These are phyloP conservation scores for Sturmia bella DNA, from an alignment of 2,888 invertebrate species.

Conservation along the genomic window DNA sequence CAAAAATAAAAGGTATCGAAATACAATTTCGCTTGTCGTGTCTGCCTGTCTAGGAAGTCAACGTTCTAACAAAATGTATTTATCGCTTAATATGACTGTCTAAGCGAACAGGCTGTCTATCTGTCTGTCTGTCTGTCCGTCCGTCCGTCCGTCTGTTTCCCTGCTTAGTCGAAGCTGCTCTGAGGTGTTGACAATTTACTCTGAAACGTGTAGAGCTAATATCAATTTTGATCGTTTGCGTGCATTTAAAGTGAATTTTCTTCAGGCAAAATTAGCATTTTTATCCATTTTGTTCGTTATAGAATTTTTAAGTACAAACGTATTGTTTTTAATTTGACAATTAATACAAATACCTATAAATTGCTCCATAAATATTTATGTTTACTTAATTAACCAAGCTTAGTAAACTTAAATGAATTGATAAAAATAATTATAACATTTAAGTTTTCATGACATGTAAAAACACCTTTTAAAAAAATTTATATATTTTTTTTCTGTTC, in stretches of 20 bases:
- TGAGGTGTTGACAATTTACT: slow-evolving; percentile 31
- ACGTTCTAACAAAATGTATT: slow-evolving; percentile 15
- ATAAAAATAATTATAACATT: slow-evolving; percentile 34
- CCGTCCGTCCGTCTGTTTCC: neutral
- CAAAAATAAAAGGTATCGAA: neutral
- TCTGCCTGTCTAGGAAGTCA: slow-evolving; percentile 42
- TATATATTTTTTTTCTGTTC: neutral
- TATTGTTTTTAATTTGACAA: slow-evolving; percentile 14
- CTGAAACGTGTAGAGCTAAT: neutral
- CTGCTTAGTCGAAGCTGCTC: neutral
- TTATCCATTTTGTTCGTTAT: neutral
- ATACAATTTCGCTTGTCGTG: neutral
- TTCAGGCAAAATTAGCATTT: neutral
- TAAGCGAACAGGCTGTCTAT: no score
- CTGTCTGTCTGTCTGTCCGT: neutral
- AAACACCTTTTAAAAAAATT: slow-evolving; percentile 12
- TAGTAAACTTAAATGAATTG: neutral
- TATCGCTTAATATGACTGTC: slow-evolving; percentile 22
- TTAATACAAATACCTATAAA: neutral
- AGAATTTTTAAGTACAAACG: neutral
- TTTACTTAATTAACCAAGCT: neutral
- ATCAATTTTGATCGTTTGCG: slow-evolving; percentile 44
- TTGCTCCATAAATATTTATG: neutral
- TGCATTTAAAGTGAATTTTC: slow-evolving; percentile 5
- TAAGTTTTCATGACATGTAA: slow-evolving; percentile 42